These are phyloP conservation scores for Drosophila tristis DNA, from an alignment of 1,140 invertebrate genomes.

Conservation along the genomic window DNA sequence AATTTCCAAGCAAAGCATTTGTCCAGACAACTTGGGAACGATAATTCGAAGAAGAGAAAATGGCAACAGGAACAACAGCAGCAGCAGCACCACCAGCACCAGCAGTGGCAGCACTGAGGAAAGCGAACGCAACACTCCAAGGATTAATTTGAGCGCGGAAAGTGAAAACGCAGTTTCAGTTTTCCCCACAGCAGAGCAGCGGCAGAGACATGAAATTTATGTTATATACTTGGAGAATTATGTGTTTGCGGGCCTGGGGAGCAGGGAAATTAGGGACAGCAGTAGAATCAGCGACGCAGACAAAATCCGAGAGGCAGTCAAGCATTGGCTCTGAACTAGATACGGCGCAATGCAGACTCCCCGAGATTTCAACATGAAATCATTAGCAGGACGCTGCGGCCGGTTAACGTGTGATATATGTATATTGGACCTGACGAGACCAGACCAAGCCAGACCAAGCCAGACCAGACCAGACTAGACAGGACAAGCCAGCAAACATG, in stretches of 20 bases:
- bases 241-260: slow-evolving; percentile 56
- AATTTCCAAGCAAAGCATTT: slow-evolving; percentile 53
- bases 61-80: slow-evolving; percentile 21
- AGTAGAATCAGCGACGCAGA: slow-evolving; percentile 5
- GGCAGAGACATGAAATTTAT: slow-evolving; percentile 63
- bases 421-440: slow-evolving; percentile 60
- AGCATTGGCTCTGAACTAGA: slow-evolving; percentile 29
- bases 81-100: neutral
- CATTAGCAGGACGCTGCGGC: slow-evolving; percentile 51
- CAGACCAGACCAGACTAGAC: slow-evolving; percentile 39
- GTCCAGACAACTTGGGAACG: slow-evolving; percentile 66
- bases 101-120: neutral
- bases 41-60: slow-evolving; percentile 60
- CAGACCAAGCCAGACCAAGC: slow-evolving; percentile 47
- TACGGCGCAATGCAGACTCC: slow-evolving; percentile 17
- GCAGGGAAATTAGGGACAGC: slow-evolving; percentile 42
- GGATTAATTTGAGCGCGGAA: slow-evolving; percentile 71
- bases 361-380: slow-evolving; percentile 50
- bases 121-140: slow-evolving; percentile 45
- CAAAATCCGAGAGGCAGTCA: slow-evolving; percentile 13
- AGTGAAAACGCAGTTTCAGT: slow-evolving; percentile 61
- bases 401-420: slow-evolving; percentile 68
- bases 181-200: slow-evolving; percentile 26
- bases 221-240: slow-evolving; percentile 64
- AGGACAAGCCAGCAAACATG: slow-evolving; percentile 52